phyloP scores from a whole-genome alignment of 2,113 vertebrate species.

The Platichthys flesus region DNA sequence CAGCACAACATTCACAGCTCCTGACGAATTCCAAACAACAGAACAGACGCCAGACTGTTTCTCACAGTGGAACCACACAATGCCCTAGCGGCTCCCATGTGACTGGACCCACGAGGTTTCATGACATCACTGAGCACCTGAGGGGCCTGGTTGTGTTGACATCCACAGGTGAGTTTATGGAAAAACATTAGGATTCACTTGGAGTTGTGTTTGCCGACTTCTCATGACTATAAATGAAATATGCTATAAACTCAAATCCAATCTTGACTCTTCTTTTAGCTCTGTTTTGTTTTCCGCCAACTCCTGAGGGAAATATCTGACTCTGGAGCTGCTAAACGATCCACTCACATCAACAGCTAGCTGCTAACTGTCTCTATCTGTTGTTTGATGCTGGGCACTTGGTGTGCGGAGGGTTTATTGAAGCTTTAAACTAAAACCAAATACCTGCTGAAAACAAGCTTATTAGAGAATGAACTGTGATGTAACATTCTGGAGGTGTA shows the following conservation, averaged over 20 bases:
- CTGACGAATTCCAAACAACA: no score
- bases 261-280: background rate
- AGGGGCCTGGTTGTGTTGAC: slow-evolving; percentile 1
- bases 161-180: background rate
- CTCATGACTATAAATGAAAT: background rate
- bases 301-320: background rate
- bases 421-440: background rate
- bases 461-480: background rate
- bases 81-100: background rate
- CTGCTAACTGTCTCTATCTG: background rate
- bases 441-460: background rate
- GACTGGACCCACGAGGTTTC: background rate
- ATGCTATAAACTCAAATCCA: background rate
- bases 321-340: slow-evolving; percentile 4
- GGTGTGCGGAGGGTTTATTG: background rate
- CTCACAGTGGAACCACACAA: background rate
- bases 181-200: background rate
- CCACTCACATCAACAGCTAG: background rate
- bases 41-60: background rate
- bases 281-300: background rate
- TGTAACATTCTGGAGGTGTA: background rate
- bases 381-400: background rate
- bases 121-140: background rate
- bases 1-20: no score
- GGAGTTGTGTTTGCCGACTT: background rate